These are phyloP conservation scores for Cabera pusaria DNA, from an alignment of 2,888 invertebrate genomes.

Conservation along the genomic window DNA sequence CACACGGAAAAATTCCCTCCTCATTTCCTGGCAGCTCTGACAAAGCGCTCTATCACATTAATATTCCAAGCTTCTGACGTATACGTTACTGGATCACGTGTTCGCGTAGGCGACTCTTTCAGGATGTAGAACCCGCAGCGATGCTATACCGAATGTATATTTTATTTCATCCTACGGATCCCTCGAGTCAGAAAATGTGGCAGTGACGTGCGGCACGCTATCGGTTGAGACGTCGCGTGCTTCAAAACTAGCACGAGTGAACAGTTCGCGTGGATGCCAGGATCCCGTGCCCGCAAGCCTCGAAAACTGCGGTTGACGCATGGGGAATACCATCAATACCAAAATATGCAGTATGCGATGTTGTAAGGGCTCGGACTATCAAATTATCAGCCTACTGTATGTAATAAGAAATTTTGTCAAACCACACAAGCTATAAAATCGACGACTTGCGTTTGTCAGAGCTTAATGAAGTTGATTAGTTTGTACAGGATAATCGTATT, in stretches of 20 bases:
- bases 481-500: too few species aligned
- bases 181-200: constrained; percentile 45
- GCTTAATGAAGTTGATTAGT: too few species aligned
- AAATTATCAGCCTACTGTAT: too few species aligned
- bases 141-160: constrained; percentile 22
- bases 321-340: constrained; percentile 2
- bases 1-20: too few species aligned
- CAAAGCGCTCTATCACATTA: too few species aligned
- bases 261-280: constrained; percentile 16
- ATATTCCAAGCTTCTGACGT: too few species aligned
- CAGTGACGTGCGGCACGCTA: constrained; percentile 53
- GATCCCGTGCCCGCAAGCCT: constrained; percentile 9
- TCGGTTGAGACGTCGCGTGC: constrained; percentile 7
- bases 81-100: neutral
- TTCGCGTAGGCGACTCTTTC: neutral
- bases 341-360: too few species aligned
- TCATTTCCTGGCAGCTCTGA: too few species aligned
- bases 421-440: too few species aligned
- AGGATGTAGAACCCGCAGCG: constrained; percentile 1
- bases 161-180: constrained; percentile 30
- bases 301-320: constrained; percentile 2
- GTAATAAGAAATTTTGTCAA: neutral
- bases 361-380: too few species aligned
- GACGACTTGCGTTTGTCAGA: too few species aligned
- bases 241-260: constrained; percentile 9